These are phyloP conservation scores for Amphipyra tragopoginis DNA, from an alignment of 2,888 invertebrate species.

Conservation along the genomic window DNA sequence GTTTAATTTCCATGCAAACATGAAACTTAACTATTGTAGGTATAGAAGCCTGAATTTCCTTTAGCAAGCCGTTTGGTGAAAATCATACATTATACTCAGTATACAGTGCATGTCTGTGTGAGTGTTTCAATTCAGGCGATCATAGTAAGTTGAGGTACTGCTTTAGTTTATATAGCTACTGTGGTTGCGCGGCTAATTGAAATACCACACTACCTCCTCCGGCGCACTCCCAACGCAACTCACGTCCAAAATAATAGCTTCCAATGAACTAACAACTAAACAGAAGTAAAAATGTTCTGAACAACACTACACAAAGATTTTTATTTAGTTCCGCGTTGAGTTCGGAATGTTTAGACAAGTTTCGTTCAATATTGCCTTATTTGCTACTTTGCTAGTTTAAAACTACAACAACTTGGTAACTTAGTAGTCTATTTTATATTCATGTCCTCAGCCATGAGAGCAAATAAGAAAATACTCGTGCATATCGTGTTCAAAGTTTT, in stretches of 20 bases:
- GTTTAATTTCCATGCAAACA: too few species aligned
- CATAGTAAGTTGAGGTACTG: too few species aligned
- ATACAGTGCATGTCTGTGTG: too few species aligned
- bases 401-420: not conserved
- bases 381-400: slow-evolving; percentile 5
- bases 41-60: too few species aligned
- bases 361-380: slow-evolving; percentile 10
- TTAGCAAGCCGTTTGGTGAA: too few species aligned
- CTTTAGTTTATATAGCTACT: too few species aligned
- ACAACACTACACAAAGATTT: slow-evolving; percentile 18
- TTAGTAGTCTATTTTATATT: slow-evolving; percentile 4
- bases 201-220: not conserved
- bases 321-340: slow-evolving; percentile 15
- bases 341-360: slow-evolving; percentile 1
- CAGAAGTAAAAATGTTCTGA: slow-evolving; percentile 18
- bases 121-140: too few species aligned
- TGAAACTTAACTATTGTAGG: too few species aligned
- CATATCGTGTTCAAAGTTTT: too few species aligned
- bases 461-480: too few species aligned
- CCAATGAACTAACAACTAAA: slow-evolving; percentile 10
- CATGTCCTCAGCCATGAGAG: not conserved
- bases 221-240: slow-evolving; percentile 1
- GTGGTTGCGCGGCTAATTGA: not conserved
- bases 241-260: slow-evolving; percentile 20
- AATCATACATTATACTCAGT: too few species aligned